A percentile compares a stretch with the other conserved stretches of the same genome.
phyloP scores from a whole-genome alignment of 2,888 invertebrate species.

The Phortica magna region DNA sequence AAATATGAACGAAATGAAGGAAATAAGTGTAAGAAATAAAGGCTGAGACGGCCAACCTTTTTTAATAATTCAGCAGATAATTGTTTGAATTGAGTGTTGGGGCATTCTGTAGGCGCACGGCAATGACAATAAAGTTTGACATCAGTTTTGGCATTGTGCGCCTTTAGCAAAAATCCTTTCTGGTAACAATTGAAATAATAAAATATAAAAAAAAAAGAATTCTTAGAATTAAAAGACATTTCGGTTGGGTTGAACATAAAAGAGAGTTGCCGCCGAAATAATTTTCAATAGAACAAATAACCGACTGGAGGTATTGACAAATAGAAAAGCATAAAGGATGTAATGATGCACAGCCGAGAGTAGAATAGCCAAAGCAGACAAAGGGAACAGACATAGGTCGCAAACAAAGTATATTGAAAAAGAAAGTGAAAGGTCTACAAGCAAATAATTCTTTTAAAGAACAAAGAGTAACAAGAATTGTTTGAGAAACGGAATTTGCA shows the following conservation, averaged over 20 bases:
- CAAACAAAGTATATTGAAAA: too few species aligned
- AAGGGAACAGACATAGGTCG: too few species aligned
- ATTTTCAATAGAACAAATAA: not conserved
- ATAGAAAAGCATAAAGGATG: not conserved
- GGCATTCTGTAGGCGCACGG: not conserved
- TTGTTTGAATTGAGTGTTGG: slow-evolving; percentile 5
- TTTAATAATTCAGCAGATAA: slow-evolving; percentile 28
- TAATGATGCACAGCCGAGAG: not conserved
- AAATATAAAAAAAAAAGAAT: not conserved
- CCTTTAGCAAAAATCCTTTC: not conserved
- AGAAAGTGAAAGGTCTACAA: too few species aligned
- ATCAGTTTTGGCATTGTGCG: not conserved
- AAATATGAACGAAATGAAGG: too few species aligned
- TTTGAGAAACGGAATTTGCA: too few species aligned
- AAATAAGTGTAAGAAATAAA: too few species aligned
- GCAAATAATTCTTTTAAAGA: too few species aligned
- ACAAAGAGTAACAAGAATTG: too few species aligned
- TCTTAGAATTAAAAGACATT: not conserved
- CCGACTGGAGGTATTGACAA: not conserved
- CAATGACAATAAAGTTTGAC: not conserved
- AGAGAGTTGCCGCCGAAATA: not conserved
- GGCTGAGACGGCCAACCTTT: not conserved
- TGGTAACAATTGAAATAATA: not conserved
- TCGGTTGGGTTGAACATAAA: not conserved
- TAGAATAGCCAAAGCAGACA: not conserved